These are phyloP conservation scores for Himalopsyche anomala DNA, from an alignment of 2,888 invertebrate genomes.

Conservation along the genomic window DNA sequence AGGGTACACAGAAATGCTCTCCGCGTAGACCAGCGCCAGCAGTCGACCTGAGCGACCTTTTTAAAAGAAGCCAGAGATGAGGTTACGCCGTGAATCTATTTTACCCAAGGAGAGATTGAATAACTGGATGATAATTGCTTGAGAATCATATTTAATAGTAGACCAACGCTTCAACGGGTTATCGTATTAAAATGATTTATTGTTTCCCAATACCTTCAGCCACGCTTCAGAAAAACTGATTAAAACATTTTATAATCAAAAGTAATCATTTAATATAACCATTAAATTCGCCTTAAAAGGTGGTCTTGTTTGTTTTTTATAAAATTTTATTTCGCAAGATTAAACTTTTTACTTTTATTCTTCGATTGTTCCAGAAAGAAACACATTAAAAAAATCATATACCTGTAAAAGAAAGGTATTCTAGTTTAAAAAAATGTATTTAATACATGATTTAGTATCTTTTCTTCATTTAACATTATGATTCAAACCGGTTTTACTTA, in stretches of 20 bases:
- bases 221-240: not conserved
- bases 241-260: not conserved
- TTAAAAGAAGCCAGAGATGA: slow-evolving; percentile 24
- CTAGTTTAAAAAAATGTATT: too few species aligned
- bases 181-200: slow-evolving; percentile 22
- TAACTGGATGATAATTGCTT: slow-evolving; percentile 30
- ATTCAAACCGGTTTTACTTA: too few species aligned
- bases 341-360: too few species aligned
- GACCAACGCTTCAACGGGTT: not conserved
- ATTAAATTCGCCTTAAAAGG: too few species aligned
- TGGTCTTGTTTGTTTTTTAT: too few species aligned
- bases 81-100: slow-evolving; percentile 8
- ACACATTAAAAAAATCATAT: too few species aligned
- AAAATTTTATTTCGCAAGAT: too few species aligned
- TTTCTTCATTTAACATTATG: too few species aligned
- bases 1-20: slow-evolving; percentile 34
- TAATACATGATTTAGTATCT: too few species aligned
- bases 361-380: too few species aligned
- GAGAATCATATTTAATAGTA: slow-evolving; percentile 1
- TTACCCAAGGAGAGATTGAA: slow-evolving; percentile 23
- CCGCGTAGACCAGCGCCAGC: not conserved
- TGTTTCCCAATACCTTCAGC: not conserved
- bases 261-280: too few species aligned
- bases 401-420: too few species aligned
- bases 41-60: not conserved